Evolutionary conservation across 2,797 vertebrate genomes (phyloP).

Genomic region (Characodon lateralis): DNA sequence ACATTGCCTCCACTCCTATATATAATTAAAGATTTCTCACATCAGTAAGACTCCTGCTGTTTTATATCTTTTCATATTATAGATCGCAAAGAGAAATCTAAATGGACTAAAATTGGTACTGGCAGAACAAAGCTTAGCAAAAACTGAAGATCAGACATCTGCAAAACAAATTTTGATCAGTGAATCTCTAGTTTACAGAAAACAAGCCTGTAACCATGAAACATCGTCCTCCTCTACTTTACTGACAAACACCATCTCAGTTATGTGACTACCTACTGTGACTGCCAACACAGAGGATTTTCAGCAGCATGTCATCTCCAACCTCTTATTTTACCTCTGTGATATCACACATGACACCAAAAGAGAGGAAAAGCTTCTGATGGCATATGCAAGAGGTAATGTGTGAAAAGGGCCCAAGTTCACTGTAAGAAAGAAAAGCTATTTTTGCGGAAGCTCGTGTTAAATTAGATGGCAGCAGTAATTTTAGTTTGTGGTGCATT

Average conservation of each 20-base stretch:
- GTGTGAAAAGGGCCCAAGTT: neutral
- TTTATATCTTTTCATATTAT: neutral
- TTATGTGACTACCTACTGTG: neutral
- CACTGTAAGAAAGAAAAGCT: neutral
- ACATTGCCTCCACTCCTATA: neutral
- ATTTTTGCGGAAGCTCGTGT: neutral
- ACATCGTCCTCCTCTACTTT: neutral
- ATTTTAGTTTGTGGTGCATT: neutral
- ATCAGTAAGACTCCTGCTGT: neutral
- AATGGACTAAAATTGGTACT: neutral
- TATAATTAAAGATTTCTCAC: neutral
- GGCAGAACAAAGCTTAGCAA: neutral
- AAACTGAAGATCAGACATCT: neutral
- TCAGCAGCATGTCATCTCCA: neutral
- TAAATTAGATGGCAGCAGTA: neutral
- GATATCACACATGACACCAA: neutral
- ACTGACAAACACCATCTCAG: neutral
- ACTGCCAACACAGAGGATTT: neutral
- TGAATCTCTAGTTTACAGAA: neutral
- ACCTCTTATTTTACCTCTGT: neutral
- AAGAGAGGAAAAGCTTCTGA: neutral
- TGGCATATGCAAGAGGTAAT: neutral
- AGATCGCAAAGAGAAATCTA: neutral
- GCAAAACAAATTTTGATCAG: neutral
- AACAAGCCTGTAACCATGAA: neutral